These are phyloP conservation scores for Rhinolophus ferrumequinum DNA, from an alignment of 2,113 vertebrate genomes.

Conservation along the genomic window DNA sequence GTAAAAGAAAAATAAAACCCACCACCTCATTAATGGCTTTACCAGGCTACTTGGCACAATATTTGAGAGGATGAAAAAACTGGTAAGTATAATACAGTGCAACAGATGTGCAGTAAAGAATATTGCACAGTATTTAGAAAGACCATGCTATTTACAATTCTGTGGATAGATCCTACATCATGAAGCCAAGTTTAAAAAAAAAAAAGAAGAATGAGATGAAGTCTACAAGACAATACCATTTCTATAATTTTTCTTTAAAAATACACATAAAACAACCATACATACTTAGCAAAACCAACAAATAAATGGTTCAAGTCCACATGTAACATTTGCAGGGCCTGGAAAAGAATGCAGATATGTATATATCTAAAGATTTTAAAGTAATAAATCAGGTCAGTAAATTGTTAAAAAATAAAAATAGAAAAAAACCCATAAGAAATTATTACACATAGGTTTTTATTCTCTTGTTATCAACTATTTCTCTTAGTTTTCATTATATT, in stretches of 20 bases:
- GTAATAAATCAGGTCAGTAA: background rate
- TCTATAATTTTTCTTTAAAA: background rate
- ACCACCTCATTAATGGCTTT: background rate
- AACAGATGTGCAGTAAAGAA: background rate
- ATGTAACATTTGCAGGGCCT: background rate
- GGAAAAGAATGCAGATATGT: background rate
- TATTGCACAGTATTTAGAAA: background rate
- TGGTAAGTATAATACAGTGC: background rate
- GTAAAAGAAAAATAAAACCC: background rate
- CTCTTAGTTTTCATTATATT: conserved; percentile 44
- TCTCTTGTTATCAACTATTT: background rate
- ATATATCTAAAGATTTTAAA: background rate
- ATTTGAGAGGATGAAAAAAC: background rate
- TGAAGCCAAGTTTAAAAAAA: background rate
- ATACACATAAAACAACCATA: background rate
- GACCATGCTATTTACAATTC: background rate
- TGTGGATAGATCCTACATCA: background rate
- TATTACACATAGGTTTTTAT: conserved; percentile 11
- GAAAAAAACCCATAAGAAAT: background rate
- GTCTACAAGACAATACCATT: background rate
- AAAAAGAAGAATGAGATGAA: background rate
- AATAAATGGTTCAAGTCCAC: background rate
- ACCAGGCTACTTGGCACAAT: background rate
- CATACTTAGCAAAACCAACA: background rate
- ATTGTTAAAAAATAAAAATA: too few species aligned